Evolutionary conservation across 2,797 vertebrate species (phyloP).

Genomic region (Ambastaia sidthimunki): DNA sequence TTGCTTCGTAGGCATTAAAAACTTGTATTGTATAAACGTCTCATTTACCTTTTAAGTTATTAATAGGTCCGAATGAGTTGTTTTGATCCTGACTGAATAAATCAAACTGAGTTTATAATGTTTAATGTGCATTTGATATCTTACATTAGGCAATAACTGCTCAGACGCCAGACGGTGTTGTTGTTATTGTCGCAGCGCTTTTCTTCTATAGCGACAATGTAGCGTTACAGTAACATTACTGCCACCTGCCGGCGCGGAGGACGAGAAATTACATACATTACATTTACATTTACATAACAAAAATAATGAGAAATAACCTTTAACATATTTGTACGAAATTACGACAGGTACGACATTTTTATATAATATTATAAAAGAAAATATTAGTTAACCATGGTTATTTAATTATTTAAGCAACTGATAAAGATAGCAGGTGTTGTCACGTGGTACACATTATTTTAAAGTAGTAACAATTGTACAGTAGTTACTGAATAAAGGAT

Average conservation of each 20-base stretch:
- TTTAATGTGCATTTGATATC: neutral
- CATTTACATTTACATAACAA: too few relatives aligned
- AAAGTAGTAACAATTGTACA: too few relatives aligned
- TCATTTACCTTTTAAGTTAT: neutral
- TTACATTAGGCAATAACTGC: constrained; percentile 20
- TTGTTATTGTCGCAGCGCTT: constrained; percentile 26
- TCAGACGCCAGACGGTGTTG: neutral
- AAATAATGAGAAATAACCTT: too few relatives aligned
- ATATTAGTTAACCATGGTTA: too few relatives aligned
- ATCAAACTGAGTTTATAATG: neutral
- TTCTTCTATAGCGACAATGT: neutral
- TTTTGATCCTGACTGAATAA: neutral
- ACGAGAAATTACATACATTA: too few relatives aligned
- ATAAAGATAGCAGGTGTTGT: too few relatives aligned
- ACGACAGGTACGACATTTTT: neutral
- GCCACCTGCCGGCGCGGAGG: constrained; percentile 8
- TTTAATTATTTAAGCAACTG: too few relatives aligned
- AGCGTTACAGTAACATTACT: neutral
- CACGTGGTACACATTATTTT: too few relatives aligned
- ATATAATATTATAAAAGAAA: neutral
- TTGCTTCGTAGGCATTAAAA: neutral
- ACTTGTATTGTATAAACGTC: neutral
- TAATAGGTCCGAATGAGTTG: neutral
- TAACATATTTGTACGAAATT: too few relatives aligned
- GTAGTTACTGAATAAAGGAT: too few relatives aligned